A percentile compares a stretch with the other conserved stretches of the same genome.
Conservation (phyloP, 2,113 vertebrate genomes). For the Panthera tigris region DNA sequence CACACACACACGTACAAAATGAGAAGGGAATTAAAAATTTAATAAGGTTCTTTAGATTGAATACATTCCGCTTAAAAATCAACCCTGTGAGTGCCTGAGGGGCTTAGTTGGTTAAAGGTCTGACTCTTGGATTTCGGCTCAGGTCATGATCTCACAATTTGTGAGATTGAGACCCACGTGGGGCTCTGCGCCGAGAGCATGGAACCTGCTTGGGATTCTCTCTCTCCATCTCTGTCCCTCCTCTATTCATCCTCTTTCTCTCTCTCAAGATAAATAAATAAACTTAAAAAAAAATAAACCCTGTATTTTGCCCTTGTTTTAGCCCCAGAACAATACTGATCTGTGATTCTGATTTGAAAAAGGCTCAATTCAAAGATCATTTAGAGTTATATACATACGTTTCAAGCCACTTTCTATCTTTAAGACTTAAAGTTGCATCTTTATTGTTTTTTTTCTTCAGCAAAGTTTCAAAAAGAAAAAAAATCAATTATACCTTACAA, state of each 20-base stretch:
- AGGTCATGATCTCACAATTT: no score
- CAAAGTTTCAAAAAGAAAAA: slow-evolving; percentile 27
- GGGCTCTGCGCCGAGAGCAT: no score
- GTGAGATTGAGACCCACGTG: no score
- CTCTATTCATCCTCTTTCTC: no score
- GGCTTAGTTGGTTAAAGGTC: no score
- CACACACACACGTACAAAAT: not conserved
- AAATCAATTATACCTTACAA: slow-evolving; percentile 53
- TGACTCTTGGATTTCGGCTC: no score
- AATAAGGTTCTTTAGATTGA: not conserved
- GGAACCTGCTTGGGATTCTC: no score
- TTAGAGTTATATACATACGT: not conserved
- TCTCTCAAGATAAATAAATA: no score
- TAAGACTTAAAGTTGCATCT: not conserved
- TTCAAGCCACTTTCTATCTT: slow-evolving; percentile 38
- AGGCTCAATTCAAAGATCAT: slow-evolving; percentile 29
- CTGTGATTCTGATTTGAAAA: not conserved
- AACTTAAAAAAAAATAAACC: not conserved
- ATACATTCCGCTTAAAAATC: not conserved
- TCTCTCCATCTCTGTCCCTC: no score
- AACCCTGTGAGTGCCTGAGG: not conserved
- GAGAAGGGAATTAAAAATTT: not conserved
- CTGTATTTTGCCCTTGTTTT: not conserved
- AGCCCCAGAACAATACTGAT: not conserved
- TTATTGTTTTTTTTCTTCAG: slow-evolving; percentile 23